Conservation (phyloP, 2,888 invertebrate species). For the Antheraea yamamai region DNA sequence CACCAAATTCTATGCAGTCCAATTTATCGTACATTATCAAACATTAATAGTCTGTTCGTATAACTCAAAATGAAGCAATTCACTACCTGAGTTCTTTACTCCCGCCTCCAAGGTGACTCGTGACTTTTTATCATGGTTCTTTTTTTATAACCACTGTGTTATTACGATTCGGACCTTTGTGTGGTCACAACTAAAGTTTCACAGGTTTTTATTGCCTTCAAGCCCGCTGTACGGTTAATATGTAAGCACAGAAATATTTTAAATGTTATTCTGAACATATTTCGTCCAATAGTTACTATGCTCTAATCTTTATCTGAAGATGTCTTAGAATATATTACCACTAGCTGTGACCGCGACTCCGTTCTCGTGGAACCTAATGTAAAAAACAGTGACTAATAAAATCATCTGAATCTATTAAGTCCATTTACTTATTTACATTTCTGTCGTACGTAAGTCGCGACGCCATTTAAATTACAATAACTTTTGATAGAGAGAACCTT, state of each 20-base stretch:
- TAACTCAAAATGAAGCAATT: constrained; percentile 75
- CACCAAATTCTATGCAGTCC: constrained; percentile 35
- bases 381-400: too few relatives aligned
- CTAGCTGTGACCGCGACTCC: too few relatives aligned
- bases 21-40: constrained; percentile 52
- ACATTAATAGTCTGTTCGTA: constrained; percentile 27
- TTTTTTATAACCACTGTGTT: constrained; percentile 63
- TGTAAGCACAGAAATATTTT: background rate
- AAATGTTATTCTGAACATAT: background rate
- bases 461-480: too few relatives aligned
- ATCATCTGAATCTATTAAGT: too few relatives aligned
- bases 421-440: too few relatives aligned
- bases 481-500: too few relatives aligned
- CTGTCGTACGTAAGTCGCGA: too few relatives aligned
- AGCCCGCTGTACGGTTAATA: background rate
- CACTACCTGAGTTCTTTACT: constrained; percentile 78
- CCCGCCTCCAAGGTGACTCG: constrained; percentile 75
- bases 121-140: constrained; percentile 64
- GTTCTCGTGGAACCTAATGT: too few relatives aligned
- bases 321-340: too few relatives aligned
- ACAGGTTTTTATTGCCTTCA: constrained; percentile 3
- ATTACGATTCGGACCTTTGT: constrained; percentile 70
- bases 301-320: background rate
- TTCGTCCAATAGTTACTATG: background rate
- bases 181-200: constrained; percentile 47